Evolutionary conservation across 2,888 invertebrate genomes (phyloP).

Genomic region (Cryptocheilus praepositus): DNA sequence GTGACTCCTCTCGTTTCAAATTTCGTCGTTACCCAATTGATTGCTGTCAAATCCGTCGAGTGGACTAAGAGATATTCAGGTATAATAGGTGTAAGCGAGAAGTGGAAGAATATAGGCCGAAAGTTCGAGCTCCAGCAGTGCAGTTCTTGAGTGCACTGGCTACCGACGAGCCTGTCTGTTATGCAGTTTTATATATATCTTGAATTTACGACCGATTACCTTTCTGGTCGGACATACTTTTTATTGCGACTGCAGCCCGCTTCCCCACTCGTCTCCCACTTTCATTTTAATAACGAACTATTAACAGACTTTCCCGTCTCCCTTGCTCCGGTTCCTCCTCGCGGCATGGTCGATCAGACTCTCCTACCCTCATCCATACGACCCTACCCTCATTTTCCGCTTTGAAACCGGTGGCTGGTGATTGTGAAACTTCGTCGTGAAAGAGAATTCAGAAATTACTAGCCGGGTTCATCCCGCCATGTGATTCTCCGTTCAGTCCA

Average conservation of each 20-base stretch:
- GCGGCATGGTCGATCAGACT: conserved; percentile 26
- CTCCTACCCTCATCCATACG: conserved; percentile 21
- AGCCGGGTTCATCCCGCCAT: conserved; percentile 24
- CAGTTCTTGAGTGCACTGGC: too few relatives aligned
- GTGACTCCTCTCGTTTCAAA: too few relatives aligned
- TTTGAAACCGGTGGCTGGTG: conserved; percentile 33
- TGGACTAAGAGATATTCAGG: too few relatives aligned
- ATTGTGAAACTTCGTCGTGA: conserved; percentile 38
- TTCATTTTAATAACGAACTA: conserved; percentile 45
- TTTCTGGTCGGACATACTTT: conserved; percentile 21
- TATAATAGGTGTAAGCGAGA: too few relatives aligned
- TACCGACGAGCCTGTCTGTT: too few relatives aligned
- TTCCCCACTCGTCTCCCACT: conserved; percentile 32
- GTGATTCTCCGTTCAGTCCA: conserved; percentile 32
- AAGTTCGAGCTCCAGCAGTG: too few relatives aligned
- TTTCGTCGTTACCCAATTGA: too few relatives aligned
- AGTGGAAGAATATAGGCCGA: too few relatives aligned
- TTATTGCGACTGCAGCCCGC: conserved; percentile 18
- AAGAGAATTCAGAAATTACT: conserved; percentile 41
- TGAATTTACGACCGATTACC: conserved; percentile 25
- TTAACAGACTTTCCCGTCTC: conserved; percentile 31
- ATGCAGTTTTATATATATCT: not conserved
- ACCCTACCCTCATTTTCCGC: conserved; percentile 21
- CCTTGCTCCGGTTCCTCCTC: conserved; percentile 19
- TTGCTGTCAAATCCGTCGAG: too few relatives aligned